Evolutionary conservation across 2,113 vertebrate genomes (phyloP), one percentile per base, ranked within the genome.

Genomic region (Prinia subflava): DNA sequence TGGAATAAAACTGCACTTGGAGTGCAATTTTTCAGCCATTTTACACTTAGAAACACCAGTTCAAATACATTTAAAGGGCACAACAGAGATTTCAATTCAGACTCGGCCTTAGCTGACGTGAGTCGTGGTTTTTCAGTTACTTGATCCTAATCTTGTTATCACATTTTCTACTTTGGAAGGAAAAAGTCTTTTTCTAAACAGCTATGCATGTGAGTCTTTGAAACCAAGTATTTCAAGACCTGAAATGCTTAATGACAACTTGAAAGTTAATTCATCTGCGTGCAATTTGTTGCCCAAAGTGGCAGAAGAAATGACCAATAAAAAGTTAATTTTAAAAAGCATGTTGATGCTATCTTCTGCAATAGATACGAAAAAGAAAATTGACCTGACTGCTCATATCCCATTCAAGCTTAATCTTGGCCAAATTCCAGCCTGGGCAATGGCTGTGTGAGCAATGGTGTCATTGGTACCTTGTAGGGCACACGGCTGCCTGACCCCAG

Each of bases 401-500:
- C 25, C 22, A 10, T 49, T 70, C 30, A 84, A 53, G 41, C 21
- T 10, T 57, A 52, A 67, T 9, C 31, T 30, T 55, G n/a, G 64
- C 11, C 46, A 31, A 81, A 73, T 50, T 77, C n/a, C 73, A 80
- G 62, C 52, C 71, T 44, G 68, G 47, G 31, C 28, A 35, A 83
- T 68, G 53, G 28, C 39, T 71, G 37, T 2, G 6, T 31, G 46
- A 86, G 28, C 4, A 13, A 2, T 46, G 39, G 24, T 56, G 31
- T 8, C 31, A 47, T 33, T 2, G 17, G 37, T 28, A 27, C 56
- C 41, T n/a, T 3, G 5, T 0, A 12, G 49, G 59, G 39, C 21
- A 3, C 16, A 3, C 0, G 0, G 57, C 30, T 44, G 44, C 49
- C 59, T 5, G 5, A 18, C 4, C n/a, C 37, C 57, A 20, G 37